These are phyloP conservation scores for Agapostemon virescens DNA, from an alignment of 2,888 invertebrate species.

Conservation along the genomic window DNA sequence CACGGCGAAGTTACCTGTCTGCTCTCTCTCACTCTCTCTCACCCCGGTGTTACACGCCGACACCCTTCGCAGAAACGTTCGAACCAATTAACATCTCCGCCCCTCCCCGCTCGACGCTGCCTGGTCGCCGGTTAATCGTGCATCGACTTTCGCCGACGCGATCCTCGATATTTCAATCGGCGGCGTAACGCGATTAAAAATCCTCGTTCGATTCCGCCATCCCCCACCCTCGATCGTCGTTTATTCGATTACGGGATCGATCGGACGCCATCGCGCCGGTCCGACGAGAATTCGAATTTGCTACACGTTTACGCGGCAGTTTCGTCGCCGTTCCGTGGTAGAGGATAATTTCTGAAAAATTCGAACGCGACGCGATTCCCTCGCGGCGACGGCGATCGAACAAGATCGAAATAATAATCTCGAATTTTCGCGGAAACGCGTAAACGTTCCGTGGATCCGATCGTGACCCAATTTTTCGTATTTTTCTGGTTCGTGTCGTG, in stretches of 20 bases:
- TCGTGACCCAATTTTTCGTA: not conserved
- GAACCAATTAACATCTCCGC: conserved; percentile 26
- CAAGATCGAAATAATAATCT: not conserved
- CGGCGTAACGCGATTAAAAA: conserved; percentile 35
- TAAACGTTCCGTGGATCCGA: not conserved
- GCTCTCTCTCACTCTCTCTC: not conserved
- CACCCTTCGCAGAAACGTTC: conserved; percentile 13
- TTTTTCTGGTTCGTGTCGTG: too few species aligned
- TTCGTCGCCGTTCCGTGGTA: not conserved
- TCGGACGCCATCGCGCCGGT: not conserved
- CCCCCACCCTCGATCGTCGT: not conserved
- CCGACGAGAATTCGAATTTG: not conserved
- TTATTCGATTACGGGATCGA: conserved; percentile 30
- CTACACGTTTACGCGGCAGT: not conserved
- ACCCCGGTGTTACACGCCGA: not conserved
- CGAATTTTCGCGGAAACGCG: not conserved
- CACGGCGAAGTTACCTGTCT: conserved; percentile 15
- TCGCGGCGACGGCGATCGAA: not conserved
- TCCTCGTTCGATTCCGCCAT: conserved; percentile 14
- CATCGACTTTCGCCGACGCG: conserved; percentile 33
- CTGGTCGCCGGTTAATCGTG: conserved; percentile 21
- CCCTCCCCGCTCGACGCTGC: not conserved
- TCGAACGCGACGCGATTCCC: not conserved
- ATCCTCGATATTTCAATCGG: conserved; percentile 25
- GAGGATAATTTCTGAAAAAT: not conserved